Conservation (phyloP, 2,113 vertebrate species). For the Hydrolagus affinis region DNA sequence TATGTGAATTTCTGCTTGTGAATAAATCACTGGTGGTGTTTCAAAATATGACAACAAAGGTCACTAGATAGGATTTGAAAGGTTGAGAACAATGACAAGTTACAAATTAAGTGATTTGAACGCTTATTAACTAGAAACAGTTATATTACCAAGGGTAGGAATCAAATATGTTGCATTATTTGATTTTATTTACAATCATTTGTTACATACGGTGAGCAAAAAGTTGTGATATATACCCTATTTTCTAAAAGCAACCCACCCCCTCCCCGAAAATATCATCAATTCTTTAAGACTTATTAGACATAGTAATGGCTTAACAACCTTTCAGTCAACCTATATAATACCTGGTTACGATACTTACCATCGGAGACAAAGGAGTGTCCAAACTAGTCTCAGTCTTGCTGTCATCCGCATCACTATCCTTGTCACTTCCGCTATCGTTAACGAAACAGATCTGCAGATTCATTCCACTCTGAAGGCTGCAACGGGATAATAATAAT, state of each 20-base stretch:
- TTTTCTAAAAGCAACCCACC: no score
- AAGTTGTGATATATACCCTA: no score
- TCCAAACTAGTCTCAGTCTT: constrained; percentile 96
- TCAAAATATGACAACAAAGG: not conserved
- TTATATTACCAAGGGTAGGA: not conserved
- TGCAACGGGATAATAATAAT: constrained; percentile 41
- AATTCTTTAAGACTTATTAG: not conserved
- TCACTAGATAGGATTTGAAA: not conserved
- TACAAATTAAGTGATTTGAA: no score
- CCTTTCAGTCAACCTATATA: not conserved
- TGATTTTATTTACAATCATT: not conserved
- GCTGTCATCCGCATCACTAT: constrained; percentile 94
- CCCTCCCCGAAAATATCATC: fast-evolving
- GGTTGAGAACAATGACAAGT: no score
- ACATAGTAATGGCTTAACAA: no score
- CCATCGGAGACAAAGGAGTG: constrained; percentile 90
- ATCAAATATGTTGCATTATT: not conserved
- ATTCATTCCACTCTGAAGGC: constrained; percentile 96
- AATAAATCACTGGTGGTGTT: not conserved
- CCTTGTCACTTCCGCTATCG: constrained; percentile 94
- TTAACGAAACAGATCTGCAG: constrained; percentile 97
- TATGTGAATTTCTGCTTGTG: not conserved
- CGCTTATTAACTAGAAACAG: no score
- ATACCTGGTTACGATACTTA: constrained; percentile 42
- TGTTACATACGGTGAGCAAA: no score